Percentiles rank a stretch among this genome's conserved stretches.
phyloP scores from a whole-genome alignment of 2,113 vertebrate species.

The Psettodes erumei region DNA sequence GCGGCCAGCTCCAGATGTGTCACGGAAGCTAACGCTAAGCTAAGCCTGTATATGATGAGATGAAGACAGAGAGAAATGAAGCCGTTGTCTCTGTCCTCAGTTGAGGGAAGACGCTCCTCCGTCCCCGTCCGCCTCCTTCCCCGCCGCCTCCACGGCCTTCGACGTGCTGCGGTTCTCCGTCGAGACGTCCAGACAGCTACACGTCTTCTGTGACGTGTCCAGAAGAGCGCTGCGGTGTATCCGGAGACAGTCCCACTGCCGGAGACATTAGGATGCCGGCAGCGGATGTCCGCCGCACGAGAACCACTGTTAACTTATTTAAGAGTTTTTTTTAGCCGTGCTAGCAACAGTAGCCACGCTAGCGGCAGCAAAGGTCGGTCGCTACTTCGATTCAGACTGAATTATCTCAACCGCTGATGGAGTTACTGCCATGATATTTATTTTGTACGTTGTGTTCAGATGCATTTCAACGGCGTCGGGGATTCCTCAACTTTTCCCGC shows the following conservation, averaged over 20 bases:
- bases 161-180: constrained; percentile 52
- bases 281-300: neutral
- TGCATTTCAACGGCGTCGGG: no score
- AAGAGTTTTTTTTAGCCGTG: neutral
- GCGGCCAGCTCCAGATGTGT: no score
- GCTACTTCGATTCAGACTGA: no score
- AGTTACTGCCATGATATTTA: neutral
- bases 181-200: constrained; percentile 56
- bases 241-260: neutral
- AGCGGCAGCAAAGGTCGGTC: no score
- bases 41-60: no score
- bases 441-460: no score
- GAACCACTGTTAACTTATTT: constrained; percentile 35
- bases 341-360: no score
- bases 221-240: constrained; percentile 35
- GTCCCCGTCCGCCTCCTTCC: constrained; percentile 16
- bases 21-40: no score
- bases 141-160: constrained; percentile 48
- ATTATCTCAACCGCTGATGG: neutral
- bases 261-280: neutral
- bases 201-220: constrained; percentile 58
- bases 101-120: constrained; percentile 16
- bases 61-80: no score
- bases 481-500: neutral
- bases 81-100: constrained; percentile 38